phyloP scores from a whole-genome alignment of 2,888 invertebrate species.

The Julus scanicus region DNA sequence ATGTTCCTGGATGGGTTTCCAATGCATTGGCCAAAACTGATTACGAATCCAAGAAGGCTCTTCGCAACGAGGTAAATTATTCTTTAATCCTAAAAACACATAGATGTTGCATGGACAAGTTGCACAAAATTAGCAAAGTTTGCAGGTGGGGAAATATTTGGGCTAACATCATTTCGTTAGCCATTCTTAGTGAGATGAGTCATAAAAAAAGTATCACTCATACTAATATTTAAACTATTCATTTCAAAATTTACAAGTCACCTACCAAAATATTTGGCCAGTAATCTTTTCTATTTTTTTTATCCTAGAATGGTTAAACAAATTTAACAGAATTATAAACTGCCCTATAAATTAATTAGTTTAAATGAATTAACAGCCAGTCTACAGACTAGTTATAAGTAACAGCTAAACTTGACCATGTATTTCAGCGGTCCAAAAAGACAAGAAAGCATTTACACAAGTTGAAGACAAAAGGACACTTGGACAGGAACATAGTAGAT shows the following conservation, averaged over 20 bases:
- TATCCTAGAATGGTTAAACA: no score
- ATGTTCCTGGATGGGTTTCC: constrained; percentile 76
- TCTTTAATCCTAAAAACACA: neutral
- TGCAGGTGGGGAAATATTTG: neutral
- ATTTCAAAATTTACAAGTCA: neutral
- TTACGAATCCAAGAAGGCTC: constrained; percentile 74
- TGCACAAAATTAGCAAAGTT: no score
- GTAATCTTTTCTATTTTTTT: no score
- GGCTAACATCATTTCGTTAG: neutral
- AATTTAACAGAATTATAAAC: no score
- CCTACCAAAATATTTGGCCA: neutral
- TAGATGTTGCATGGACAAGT: neutral
- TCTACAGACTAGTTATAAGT: neutral
- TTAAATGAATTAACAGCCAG: neutral
- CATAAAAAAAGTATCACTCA: no score
- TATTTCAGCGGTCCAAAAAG: constrained; percentile 34
- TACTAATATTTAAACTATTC: no score
- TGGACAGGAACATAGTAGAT: constrained; percentile 4
- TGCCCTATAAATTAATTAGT: no score
- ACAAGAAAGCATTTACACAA: constrained; percentile 52
- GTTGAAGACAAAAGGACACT: constrained; percentile 42
- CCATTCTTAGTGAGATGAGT: neutral
- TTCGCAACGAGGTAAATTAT: constrained; percentile 70
- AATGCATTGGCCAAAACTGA: constrained; percentile 73
- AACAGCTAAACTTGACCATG: neutral